Percentiles rank a stretch among this genome's conserved stretches.
These are phyloP conservation scores for Seladonia tumulorum DNA, from an alignment of 2,888 invertebrate genomes.

Conservation along the genomic window DNA sequence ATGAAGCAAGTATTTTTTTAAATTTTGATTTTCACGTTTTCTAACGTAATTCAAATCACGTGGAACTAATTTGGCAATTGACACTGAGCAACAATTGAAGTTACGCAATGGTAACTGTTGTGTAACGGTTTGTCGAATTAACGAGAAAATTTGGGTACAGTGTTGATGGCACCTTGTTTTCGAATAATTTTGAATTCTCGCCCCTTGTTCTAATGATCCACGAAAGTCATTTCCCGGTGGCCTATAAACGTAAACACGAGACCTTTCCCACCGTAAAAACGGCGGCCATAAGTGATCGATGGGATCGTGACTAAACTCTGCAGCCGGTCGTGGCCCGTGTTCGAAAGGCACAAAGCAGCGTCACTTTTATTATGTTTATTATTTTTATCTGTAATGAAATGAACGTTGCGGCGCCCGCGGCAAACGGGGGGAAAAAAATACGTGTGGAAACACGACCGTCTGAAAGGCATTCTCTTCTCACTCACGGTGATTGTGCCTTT, in stretches of 20 bases:
- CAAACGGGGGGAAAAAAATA: slow-evolving; percentile 1
- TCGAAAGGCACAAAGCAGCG: not conserved
- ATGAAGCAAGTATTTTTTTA: too few relatives aligned
- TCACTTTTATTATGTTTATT: slow-evolving; percentile 10
- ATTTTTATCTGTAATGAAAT: not conserved
- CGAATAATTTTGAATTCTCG: too few relatives aligned
- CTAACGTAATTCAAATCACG: too few relatives aligned
- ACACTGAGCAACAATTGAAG: too few relatives aligned
- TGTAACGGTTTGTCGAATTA: too few relatives aligned
- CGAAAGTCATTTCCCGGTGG: not conserved
- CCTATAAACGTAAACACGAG: not conserved
- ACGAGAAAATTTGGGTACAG: too few relatives aligned
- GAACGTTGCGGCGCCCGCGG: not conserved
- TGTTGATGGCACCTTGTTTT: too few relatives aligned
- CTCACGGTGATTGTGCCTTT: slow-evolving; percentile 42
- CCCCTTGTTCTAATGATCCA: not conserved
- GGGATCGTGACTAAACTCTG: not conserved
- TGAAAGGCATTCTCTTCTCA: slow-evolving; percentile 11
- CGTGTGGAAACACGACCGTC: slow-evolving; percentile 26
- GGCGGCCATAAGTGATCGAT: not conserved
- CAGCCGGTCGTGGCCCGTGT: not conserved
- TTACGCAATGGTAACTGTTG: too few relatives aligned
- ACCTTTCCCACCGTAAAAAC: not conserved
- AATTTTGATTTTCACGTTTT: too few relatives aligned
- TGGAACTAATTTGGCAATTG: too few relatives aligned